Evolutionary conservation across 2,797 vertebrate genomes (phyloP).

Genomic region (Sebastes diaconus): DNA sequence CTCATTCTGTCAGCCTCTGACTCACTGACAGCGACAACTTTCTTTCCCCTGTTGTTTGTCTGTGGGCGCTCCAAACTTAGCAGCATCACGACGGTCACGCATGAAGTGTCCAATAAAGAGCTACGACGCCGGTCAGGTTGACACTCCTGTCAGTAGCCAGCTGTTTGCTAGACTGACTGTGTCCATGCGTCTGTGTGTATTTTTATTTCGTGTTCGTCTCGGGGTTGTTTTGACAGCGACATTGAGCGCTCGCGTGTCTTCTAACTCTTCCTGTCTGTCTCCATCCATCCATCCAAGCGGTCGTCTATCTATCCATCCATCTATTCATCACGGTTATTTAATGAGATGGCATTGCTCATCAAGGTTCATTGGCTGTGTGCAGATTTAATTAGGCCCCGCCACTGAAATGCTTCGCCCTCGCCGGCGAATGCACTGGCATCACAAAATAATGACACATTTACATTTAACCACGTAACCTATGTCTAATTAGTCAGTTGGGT

Average conservation of each 20-base stretch:
- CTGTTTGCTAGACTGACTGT: slow-evolving; percentile 55
- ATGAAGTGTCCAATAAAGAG: slow-evolving; percentile 63
- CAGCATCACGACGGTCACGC: slow-evolving; percentile 59
- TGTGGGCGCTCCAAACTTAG: slow-evolving; percentile 58
- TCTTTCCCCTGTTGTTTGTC: slow-evolving; percentile 48
- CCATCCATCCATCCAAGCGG: not conserved
- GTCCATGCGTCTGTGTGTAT: slow-evolving; percentile 15
- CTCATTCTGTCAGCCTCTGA: slow-evolving; percentile 40
- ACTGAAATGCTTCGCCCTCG: slow-evolving; percentile 58
- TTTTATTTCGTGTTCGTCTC: slow-evolving; percentile 36
- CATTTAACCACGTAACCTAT: slow-evolving; percentile 82
- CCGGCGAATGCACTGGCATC: slow-evolving; percentile 48
- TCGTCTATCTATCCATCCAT: slow-evolving; percentile 16
- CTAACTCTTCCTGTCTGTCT: slow-evolving; percentile 24
- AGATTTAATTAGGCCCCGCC: slow-evolving; percentile 81
- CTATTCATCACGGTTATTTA: slow-evolving; percentile 72
- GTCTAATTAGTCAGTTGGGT: slow-evolving; percentile 85
- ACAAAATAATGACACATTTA: slow-evolving; percentile 86
- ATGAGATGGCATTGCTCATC: slow-evolving; percentile 81
- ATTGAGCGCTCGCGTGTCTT: slow-evolving; percentile 24
- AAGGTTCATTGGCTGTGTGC: slow-evolving; percentile 80
- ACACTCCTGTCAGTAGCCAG: slow-evolving; percentile 70
- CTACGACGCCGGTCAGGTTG: slow-evolving; percentile 40
- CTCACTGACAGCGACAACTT: slow-evolving; percentile 61
- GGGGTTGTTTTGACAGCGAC: slow-evolving; percentile 64